A percentile compares a stretch with the other conserved stretches of the same genome.
Conservation (phyloP, 2,797 vertebrate species). For the Bovichtus diacanthus region DNA sequence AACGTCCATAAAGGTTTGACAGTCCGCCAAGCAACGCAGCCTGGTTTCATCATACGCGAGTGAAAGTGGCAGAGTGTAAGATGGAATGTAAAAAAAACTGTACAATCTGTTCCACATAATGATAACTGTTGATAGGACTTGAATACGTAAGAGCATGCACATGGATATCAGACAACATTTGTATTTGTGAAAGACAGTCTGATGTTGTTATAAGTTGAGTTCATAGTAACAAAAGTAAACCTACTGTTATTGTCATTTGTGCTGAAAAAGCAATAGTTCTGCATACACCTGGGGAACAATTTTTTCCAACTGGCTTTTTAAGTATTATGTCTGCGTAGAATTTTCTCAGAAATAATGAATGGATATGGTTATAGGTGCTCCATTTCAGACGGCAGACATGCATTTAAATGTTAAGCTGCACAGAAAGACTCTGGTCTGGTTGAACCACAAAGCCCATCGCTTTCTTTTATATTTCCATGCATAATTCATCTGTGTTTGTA, state of each 20-base stretch:
- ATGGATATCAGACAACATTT: not conserved
- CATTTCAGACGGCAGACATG: constrained; percentile 50
- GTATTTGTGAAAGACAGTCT: not conserved
- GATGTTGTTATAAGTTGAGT: constrained; percentile 5
- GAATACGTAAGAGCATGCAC: not conserved
- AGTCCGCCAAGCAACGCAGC: not conserved
- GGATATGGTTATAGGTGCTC: constrained; percentile 5
- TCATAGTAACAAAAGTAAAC: constrained; percentile 6
- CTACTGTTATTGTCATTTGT: constrained; percentile 13
- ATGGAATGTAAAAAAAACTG: too few relatives aligned
- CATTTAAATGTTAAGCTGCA: constrained; percentile 66
- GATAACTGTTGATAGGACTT: not conserved
- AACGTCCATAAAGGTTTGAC: constrained; percentile 19
- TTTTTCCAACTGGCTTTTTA: constrained; percentile 19
- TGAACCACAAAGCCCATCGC: constrained; percentile 60
- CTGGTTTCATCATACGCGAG: constrained; percentile 15
- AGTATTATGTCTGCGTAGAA: constrained; percentile 24
- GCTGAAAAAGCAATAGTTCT: constrained; percentile 8
- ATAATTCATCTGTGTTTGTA: constrained; percentile 81
- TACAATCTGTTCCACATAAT: constrained; percentile 1
- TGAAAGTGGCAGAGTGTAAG: constrained; percentile 3
- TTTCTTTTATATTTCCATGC: constrained; percentile 68
- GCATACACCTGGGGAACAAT: not conserved
- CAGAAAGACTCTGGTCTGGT: constrained; percentile 50
- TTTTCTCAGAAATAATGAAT: constrained; percentile 12